Percentiles rank a stretch among this genome's conserved stretches.
Evolutionary conservation across 2,888 invertebrate species (phyloP).

Genomic region (Synanthedon vespiformis): DNA sequence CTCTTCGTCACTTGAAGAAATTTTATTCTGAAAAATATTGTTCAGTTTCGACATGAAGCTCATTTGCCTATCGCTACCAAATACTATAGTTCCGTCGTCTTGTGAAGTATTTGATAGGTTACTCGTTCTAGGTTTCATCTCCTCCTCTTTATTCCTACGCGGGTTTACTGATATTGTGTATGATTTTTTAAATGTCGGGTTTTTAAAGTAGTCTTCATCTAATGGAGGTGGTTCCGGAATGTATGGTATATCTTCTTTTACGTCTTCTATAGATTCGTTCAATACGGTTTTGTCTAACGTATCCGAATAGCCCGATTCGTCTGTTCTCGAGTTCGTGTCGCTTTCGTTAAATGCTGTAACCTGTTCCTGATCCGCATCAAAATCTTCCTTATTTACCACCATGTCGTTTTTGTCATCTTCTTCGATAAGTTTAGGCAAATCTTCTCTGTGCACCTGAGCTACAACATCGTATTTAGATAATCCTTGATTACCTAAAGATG

Average conservation of each 20-base stretch:
- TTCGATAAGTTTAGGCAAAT: conserved; percentile 51
- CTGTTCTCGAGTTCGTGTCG: conserved; percentile 52
- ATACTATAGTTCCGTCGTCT: conserved; percentile 35
- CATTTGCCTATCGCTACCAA: conserved; percentile 44
- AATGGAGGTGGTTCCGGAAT: conserved; percentile 57
- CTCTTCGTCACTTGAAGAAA: conserved; percentile 7
- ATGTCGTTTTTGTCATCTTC: conserved; percentile 40
- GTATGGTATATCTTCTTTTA: conserved; percentile 26
- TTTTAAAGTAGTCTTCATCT: conserved; percentile 32
- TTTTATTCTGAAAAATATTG: conserved; percentile 47
- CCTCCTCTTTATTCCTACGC: conserved; percentile 15
- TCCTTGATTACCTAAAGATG: conserved; percentile 49
- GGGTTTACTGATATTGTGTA: conserved; percentile 26
- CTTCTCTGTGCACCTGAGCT: conserved; percentile 70
- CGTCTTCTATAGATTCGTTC: conserved; percentile 36
- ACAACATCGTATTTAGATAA: conserved; percentile 69
- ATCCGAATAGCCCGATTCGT: conserved; percentile 62
- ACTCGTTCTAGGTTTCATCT: conserved; percentile 30
- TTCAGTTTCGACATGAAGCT: conserved; percentile 57
- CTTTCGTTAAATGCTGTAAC: conserved; percentile 49
- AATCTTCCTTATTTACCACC: conserved; percentile 14
- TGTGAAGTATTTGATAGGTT: conserved; percentile 32
- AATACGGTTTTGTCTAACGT: conserved; percentile 43
- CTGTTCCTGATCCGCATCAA: conserved; percentile 29
- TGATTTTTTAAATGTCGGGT: conserved; percentile 24